phyloP scores from a whole-genome alignment of 2,888 invertebrate genomes.

The Apotomis betuletana region DNA sequence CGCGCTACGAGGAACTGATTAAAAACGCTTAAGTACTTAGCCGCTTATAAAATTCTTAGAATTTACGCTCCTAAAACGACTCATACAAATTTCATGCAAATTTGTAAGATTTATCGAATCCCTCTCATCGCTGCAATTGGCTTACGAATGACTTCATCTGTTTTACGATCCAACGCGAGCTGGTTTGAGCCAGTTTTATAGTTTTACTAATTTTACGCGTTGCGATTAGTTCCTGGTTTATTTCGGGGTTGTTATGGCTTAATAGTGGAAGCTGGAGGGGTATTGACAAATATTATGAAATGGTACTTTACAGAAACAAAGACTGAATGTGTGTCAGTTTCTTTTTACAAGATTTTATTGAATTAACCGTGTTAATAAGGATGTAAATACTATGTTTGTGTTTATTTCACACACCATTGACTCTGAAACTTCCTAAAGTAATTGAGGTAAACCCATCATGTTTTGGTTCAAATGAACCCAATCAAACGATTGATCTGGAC shows the following conservation, averaged over 20 bases:
- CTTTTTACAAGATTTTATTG: too few species aligned
- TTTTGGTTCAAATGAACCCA: too few species aligned
- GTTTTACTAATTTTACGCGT: conserved; percentile 64
- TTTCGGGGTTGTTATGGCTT: neutral
- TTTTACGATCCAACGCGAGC: conserved; percentile 58
- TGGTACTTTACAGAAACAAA: too few species aligned
- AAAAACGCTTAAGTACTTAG: neutral
- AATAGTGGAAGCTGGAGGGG: neutral
- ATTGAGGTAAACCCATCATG: too few species aligned
- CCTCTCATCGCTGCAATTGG: conserved; percentile 57
- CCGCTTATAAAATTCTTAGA: neutral
- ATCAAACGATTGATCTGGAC: too few species aligned
- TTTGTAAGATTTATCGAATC: conserved; percentile 37
- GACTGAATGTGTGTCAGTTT: too few species aligned
- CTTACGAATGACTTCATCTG: conserved; percentile 67
- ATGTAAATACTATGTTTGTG: too few species aligned
- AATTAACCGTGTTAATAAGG: too few species aligned
- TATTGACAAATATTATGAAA: neutral
- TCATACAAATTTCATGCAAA: conserved; percentile 11
- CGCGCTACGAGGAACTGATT: too few species aligned
- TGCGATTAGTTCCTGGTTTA: conserved; percentile 57
- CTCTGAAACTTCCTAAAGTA: too few species aligned
- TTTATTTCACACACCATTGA: too few species aligned
- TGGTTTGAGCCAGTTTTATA: conserved; percentile 58
- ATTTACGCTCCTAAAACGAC: neutral